Evolutionary conservation across 1,140 invertebrate genomes (phyloP).

Genomic region (Drosophila gunungcola): DNA sequence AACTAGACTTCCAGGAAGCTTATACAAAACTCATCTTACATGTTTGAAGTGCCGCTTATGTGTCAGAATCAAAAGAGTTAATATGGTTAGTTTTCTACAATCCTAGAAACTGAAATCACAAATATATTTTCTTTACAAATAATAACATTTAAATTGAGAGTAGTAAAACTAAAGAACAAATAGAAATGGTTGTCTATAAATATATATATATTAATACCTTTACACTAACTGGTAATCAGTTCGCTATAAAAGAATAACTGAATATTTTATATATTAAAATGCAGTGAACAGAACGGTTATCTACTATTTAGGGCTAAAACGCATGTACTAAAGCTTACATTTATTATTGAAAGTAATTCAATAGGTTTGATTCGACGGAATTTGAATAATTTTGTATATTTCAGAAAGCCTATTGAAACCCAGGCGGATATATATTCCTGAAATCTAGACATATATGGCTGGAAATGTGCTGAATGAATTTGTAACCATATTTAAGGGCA

Average conservation of each 20-base stretch:
- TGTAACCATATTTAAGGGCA: background rate
- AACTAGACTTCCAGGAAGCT: background rate
- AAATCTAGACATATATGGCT: conserved; percentile 10
- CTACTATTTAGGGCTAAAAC: background rate
- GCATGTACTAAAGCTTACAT: background rate
- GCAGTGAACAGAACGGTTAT: background rate
- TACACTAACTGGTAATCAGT: conserved; percentile 57
- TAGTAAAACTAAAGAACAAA: conserved; percentile 31
- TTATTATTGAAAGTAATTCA: background rate
- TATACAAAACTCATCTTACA: background rate
- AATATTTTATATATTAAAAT: background rate
- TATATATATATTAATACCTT: conserved; percentile 16
- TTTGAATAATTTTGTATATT: background rate
- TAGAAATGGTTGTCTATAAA: conserved; percentile 51
- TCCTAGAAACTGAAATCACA: background rate
- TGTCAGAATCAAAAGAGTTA: background rate
- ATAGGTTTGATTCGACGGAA: background rate
- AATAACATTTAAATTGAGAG: conserved; percentile 15
- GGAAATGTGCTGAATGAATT: conserved; percentile 30
- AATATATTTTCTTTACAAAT: conserved; percentile 4
- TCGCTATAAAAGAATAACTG: conserved; percentile 37
- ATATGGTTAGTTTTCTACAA: background rate
- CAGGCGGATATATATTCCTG: background rate
- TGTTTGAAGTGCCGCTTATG: background rate
- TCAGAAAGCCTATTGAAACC: background rate